Evolutionary conservation across 1,140 invertebrate species (phyloP), one percentile per base, ranked within the genome.

Genomic region (Gryon sp.): DNA sequence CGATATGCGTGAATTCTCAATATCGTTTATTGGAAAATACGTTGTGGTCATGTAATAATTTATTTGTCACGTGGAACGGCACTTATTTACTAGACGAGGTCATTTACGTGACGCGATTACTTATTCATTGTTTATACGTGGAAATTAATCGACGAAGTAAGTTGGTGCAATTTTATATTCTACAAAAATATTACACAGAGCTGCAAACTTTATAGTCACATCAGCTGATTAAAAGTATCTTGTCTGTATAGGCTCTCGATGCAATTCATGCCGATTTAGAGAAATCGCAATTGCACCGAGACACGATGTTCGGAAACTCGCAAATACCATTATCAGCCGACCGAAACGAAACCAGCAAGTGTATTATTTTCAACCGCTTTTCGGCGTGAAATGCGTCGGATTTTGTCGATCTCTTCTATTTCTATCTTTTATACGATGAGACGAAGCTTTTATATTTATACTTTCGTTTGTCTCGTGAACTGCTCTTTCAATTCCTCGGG

Each of bases 281-380:
- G n/a, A n/a, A 41, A 41, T 32, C 14, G 52, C 1, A 19, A 16
- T n/a, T n/a, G n/a, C 52, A 36, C 19, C 22, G 52, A 18, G 22
- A 55, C 36, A 19, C 24, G 36, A 43, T 41, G 12, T 30, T n/a
- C 22, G 52, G n/a, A 12, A 55, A 40, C 40, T 18, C 16, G 55
- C 26, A 41, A 59, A 59, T 34, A 8, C 40, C 18, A 34, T 50
- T 45, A 45, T 19, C 24, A 45, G n/a, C n/a, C n/a, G n/a, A n/a
- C n/a, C n/a, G n/a, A 24, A n/a, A 1, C 4, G 46, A 20, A 50
- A 30, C 18, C 40, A 22, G 4, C 28, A 26, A 24, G 20, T 18
- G n/a, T 11, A 30, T 24, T 59, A 45, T 60, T 60, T 60, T 28
- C 46, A 40, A 50, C 14, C 45, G 45, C 32, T 62, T 62, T 12